Conservation (phyloP, 2,113 vertebrate species). For the Tyrannus savana region DNA sequence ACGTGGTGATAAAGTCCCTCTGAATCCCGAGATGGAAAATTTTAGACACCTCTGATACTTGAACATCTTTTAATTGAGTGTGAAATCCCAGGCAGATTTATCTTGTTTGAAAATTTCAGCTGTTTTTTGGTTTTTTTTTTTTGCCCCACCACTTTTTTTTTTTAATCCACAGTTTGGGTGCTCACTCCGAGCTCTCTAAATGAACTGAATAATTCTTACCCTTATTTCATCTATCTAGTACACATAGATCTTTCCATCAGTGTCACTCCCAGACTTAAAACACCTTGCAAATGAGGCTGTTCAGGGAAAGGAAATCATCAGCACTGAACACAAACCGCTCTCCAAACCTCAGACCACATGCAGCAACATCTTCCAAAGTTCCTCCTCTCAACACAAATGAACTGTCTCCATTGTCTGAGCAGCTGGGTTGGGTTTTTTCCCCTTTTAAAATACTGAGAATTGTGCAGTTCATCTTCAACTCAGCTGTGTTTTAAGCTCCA, state of each 20-base stretch:
- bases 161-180: neutral
- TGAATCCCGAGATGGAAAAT: neutral
- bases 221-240: neutral
- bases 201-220: neutral
- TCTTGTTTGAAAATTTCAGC: neutral
- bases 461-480: neutral
- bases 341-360: neutral
- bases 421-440: neutral
- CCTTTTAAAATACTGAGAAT: neutral
- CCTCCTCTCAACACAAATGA: neutral
- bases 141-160: neutral
- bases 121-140: neutral
- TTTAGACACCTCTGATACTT: neutral
- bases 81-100: neutral
- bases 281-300: neutral
- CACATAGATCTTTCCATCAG: neutral
- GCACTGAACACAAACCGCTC: neutral
- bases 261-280: neutral
- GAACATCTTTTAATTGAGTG: neutral
- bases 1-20: neutral
- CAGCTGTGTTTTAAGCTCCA: neutral
- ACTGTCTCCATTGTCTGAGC: neutral
- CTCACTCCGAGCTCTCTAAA: neutral
- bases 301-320: neutral
- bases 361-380: neutral